Evolutionary conservation across 2,888 invertebrate species (phyloP), one percentile per base, ranked within the genome.

Genomic region (Ormia ochracea): DNA sequence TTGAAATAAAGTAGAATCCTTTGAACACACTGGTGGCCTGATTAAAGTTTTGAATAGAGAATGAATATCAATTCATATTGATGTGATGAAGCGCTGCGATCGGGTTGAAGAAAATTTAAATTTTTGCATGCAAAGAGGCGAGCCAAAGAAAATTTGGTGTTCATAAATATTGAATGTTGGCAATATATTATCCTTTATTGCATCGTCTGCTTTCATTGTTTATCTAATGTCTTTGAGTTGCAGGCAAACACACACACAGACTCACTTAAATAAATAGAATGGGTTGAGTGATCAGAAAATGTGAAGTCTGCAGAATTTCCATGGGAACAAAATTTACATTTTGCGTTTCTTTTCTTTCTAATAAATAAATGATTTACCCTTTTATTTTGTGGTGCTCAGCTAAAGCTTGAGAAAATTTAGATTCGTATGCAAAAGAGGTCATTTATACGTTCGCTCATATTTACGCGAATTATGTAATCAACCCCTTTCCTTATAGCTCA

Each of bases 171-270:
- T 77, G 78, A 77, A 78, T 76, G 61, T 81, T 82, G 80, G 80
- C 82, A 83, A 82, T 85, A 83, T 84, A 85, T 87, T 85, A 87
- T 87, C 86, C 86, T 84, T 86, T 88, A 87, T 87, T 87, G 87
- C 87, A 87, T 87, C 87, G 86, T 87, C 87, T 81, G 54, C 54
- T 73, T 66, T 58, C 19, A 58, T 74, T 74, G 78, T 83, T 80
- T 80, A 80, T 80, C 80, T 80, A 80, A 80, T 80, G 76, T 66
- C 80, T 80, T 72, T 72, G 28, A 69, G 56, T 69, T 56, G 38
- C 23, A 69, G 28, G 45, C 58, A 17, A 66, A 54, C 50, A 17
- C n/a, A 23, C 26, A 28, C 6, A 9, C 21, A 45, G 7, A 43
- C 9, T 14, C 12, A 45, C 21, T 21, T n/a, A n/a, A 36, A n/a